Conservation (phyloP, 1,140 invertebrate genomes). For the Drosophila dunni region DNA sequence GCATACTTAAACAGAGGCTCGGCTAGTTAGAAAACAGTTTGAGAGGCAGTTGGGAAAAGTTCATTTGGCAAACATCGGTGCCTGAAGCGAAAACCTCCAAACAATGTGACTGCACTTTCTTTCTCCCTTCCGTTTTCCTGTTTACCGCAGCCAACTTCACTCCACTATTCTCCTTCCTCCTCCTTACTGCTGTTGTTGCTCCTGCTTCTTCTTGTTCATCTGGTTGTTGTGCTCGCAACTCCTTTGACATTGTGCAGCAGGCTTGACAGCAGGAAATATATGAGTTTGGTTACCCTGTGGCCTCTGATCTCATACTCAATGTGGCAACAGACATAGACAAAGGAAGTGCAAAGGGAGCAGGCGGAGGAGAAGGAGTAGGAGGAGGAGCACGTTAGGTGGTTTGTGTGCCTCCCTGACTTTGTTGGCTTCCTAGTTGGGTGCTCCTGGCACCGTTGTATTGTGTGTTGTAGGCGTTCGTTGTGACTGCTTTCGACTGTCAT, state of each 20-base stretch:
- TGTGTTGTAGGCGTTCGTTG: conserved; percentile 2
- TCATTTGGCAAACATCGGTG: conserved; percentile 52
- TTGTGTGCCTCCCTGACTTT: not conserved
- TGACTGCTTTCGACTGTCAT: conserved; percentile 10
- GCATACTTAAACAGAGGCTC: conserved; percentile 1
- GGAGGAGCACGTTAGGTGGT: not conserved
- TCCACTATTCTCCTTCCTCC: not conserved
- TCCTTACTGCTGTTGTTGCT: not conserved
- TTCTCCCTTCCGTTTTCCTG: not conserved
- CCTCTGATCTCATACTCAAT: conserved; percentile 25
- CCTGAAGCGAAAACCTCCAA: conserved; percentile 37
- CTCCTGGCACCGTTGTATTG: too few relatives aligned
- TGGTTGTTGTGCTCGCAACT: conserved; percentile 38
- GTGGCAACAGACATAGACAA: conserved; percentile 9
- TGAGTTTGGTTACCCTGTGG: conserved; percentile 47
- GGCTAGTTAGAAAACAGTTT: conserved; percentile 46
- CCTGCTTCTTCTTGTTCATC: not conserved
- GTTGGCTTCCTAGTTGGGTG: not conserved
- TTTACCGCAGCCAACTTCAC: not conserved
- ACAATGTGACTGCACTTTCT: conserved; percentile 69
- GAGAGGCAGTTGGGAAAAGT: conserved; percentile 46
- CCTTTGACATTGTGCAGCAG: conserved; percentile 48
- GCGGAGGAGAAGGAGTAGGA: not conserved
- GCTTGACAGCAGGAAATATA: conserved; percentile 54
- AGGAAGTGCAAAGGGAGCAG: not conserved